Percentiles rank a stretch among this genome's conserved stretches.
These are phyloP conservation scores for Diaperis boleti DNA, from an alignment of 2,888 invertebrate genomes.

Conservation along the genomic window DNA sequence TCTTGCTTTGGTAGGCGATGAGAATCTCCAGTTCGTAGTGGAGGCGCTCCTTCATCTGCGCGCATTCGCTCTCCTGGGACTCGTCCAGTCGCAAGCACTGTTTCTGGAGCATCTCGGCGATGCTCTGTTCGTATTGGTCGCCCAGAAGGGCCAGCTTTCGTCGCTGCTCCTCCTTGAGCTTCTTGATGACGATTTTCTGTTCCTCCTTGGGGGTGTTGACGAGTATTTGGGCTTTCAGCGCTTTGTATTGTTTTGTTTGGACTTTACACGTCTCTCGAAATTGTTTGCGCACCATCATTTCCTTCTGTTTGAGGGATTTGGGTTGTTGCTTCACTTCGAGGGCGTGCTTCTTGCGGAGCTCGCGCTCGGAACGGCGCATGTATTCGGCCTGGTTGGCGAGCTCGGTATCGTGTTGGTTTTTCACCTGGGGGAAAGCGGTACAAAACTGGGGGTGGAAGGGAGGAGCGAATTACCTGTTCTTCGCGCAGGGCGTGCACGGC, in stretches of 20 bases:
- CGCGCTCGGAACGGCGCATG: conserved; percentile 93
- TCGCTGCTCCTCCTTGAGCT: conserved; percentile 97
- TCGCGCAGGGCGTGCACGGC: conserved; percentile 93
- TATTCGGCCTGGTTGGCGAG: conserved; percentile 96
- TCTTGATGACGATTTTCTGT: conserved; percentile 96
- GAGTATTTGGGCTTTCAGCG: conserved; percentile 95
- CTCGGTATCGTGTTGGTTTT: conserved; percentile 94
- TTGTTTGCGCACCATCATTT: conserved; percentile 98
- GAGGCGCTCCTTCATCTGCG: conserved; percentile 70
- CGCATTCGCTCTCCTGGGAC: conserved; percentile 76
- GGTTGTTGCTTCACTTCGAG: conserved; percentile 98
- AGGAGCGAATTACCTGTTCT: conserved; percentile 75
- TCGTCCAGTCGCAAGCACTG: conserved; percentile 89
- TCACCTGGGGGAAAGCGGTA: conserved; percentile 62
- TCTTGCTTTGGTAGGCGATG: conserved; percentile 98
- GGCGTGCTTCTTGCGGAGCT: conserved; percentile 96
- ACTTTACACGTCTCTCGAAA: conserved; percentile 99
- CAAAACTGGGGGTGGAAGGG: background rate
- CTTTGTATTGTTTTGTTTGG: conserved; percentile 99
- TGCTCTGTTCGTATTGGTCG: conserved; percentile 99
- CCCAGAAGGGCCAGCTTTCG: conserved; percentile 95
- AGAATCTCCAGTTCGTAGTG: conserved; percentile 97
- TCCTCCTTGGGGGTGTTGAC: conserved; percentile 95
- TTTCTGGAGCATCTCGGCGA: conserved; percentile 98
- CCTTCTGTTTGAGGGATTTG: conserved; percentile 99